Percentiles rank a stretch among this genome's conserved stretches.
Conservation (phyloP, 2,113 vertebrate species). For the Lycocorax pyrrhopterus region DNA sequence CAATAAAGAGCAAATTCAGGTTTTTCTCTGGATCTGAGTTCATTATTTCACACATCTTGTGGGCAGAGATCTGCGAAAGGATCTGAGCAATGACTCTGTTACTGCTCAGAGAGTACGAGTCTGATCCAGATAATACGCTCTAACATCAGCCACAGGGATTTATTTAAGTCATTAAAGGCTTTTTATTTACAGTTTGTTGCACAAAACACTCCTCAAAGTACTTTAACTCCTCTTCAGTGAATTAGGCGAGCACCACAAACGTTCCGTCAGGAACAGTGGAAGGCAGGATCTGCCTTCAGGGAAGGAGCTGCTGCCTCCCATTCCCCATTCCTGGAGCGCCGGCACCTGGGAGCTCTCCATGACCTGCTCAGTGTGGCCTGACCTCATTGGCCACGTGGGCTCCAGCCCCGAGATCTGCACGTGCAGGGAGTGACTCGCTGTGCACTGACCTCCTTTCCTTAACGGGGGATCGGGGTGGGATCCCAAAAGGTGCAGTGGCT, state of each 20-base stretch:
- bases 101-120: not conserved
- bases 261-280: not conserved
- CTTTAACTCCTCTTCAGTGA: not conserved
- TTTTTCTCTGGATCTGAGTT: not conserved
- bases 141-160: not conserved
- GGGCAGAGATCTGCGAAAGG: not conserved
- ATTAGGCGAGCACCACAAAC: not conserved
- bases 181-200: not conserved
- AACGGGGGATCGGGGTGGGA: not conserved
- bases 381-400: not conserved
- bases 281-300: not conserved
- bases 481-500: not conserved
- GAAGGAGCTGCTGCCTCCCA: not conserved
- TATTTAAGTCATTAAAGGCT: slow-evolving; percentile 2
- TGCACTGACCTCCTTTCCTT: not conserved
- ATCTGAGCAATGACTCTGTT: not conserved
- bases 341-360: not conserved
- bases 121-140: not conserved
- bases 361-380: not conserved
- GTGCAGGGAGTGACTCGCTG: not conserved
- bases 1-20: not conserved
- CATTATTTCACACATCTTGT: not conserved
- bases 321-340: not conserved
- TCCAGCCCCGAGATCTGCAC: not conserved
- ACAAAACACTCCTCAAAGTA: not conserved